Base-by-base conservation (phyloP, 53 echinoderm and acorn worm species). In the Holothuria leucospilota region DNA sequence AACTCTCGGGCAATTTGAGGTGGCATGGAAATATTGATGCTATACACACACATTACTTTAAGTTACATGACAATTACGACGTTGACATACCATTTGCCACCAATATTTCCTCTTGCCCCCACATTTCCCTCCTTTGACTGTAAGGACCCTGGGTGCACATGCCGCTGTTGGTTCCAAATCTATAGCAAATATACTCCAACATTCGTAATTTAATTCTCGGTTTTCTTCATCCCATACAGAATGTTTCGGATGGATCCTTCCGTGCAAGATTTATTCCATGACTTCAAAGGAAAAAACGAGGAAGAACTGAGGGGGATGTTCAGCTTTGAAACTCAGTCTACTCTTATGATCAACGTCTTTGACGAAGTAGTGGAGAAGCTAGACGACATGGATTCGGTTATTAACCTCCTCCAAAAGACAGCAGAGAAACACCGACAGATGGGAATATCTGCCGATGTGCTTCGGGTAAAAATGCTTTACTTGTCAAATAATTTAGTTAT, bases 301-400 rank as follows among this genome's bases (percentile, higher is more conserved):
- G 91, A 97, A 39, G 93, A 97, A 66, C 72, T 97, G 23, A 85
- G 93, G 8, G 85, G 90, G 21, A 87, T 91, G 61, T 84, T 92
- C 74, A 82, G 85, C 53, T 97, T 97, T 85, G 93, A 91, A 85
- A 90, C 85, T 16, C 95, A 95, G 79, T 91, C 94, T 56, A 87
- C 82, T 5, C 87, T 92, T 23, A 77, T 97, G 83, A 91, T 97
- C 67, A 90, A 90, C 82, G 81, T 97, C n/a, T 95, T 97, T 70
- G 98, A 97, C 63, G 98, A 97, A 77, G 66, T 90, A 16, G 81
- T 97, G 40, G 95, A 91, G 82, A 86, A 91, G 51, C 83, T 97
- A n/a, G 92, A 92, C 23, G 92, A 97, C 72, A 84, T 97, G 18
- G 98, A 97, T 52, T 83, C 84, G 13, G 86, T 87, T 21, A 97